A percentile compares a stretch with the other conserved stretches of the same genome.
Evolutionary conservation across 2,113 vertebrate genomes (phyloP).

Genomic region (Centropristis striata): DNA sequence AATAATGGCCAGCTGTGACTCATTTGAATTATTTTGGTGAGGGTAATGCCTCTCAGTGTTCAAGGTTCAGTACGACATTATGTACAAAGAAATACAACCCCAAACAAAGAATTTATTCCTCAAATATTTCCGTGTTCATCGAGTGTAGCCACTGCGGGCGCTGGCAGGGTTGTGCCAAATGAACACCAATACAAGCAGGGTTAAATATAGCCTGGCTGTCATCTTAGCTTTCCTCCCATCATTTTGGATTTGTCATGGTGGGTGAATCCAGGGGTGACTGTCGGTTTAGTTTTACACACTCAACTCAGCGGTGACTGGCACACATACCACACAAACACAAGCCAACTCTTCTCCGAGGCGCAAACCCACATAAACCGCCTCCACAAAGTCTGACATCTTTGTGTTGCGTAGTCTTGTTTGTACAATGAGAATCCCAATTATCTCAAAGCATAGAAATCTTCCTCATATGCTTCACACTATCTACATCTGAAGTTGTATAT

Average conservation of each 20-base stretch:
- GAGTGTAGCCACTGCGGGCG: constrained; percentile 8
- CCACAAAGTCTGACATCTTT: background rate
- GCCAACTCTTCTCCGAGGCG: background rate
- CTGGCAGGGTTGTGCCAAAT: constrained; percentile 55
- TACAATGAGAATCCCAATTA: constrained; percentile 10
- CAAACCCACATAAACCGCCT: constrained; percentile 9
- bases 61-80: constrained; percentile 1
- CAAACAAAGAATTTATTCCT: constrained; percentile 2
- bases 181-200: constrained; percentile 53
- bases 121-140: background rate
- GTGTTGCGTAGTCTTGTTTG: background rate
- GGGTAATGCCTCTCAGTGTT: background rate
- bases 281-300: constrained; percentile 73
- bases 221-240: constrained; percentile 70
- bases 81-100: background rate
- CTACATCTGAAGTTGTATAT: background rate
- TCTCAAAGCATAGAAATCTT: constrained; percentile 9
- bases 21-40: constrained; percentile 26
- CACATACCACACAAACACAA: constrained; percentile 28
- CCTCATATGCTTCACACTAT: constrained; percentile 10
- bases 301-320: constrained; percentile 49
- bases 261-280: constrained; percentile 68
- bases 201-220: constrained; percentile 77
- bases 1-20: constrained; percentile 46
- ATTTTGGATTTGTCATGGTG: constrained; percentile 66